Conservation (phyloP, 2,113 vertebrate genomes). For the Cacatua alba region DNA sequence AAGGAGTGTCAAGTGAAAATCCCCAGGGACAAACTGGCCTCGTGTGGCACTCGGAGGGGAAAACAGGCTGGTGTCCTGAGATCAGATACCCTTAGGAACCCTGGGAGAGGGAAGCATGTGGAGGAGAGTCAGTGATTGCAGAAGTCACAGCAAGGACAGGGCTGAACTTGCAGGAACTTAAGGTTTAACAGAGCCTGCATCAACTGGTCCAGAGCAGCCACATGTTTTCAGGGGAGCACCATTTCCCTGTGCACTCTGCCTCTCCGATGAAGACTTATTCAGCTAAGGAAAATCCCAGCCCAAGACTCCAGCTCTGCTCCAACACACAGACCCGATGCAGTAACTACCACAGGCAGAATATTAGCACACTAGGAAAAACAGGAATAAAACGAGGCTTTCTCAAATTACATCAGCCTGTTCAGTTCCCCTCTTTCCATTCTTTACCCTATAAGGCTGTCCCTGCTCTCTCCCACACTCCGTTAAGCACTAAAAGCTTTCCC, state of each 20-base stretch:
- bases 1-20: not conserved
- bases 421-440: conserved; percentile 37
- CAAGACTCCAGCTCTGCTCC: not conserved
- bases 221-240: accelerated
- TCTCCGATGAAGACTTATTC: not conserved
- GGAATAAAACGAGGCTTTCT: conserved; percentile 11
- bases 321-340: accelerated
- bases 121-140: not conserved
- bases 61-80: not conserved
- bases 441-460: conserved; percentile 68
- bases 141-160: not conserved
- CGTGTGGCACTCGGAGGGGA: not conserved
- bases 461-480: not conserved
- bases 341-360: not conserved
- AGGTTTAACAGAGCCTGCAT: not conserved
- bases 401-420: conserved; percentile 20
- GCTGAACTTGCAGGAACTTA: not conserved
- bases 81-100: not conserved
- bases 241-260: not conserved
- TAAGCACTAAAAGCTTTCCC: not conserved
- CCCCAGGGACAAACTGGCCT: not conserved
- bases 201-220: not conserved
- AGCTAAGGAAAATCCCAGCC: not conserved
- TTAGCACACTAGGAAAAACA: not conserved
- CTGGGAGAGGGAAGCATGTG: accelerated